Conservation (phyloP, 2,797 vertebrate genomes). For the Huso huso region DNA sequence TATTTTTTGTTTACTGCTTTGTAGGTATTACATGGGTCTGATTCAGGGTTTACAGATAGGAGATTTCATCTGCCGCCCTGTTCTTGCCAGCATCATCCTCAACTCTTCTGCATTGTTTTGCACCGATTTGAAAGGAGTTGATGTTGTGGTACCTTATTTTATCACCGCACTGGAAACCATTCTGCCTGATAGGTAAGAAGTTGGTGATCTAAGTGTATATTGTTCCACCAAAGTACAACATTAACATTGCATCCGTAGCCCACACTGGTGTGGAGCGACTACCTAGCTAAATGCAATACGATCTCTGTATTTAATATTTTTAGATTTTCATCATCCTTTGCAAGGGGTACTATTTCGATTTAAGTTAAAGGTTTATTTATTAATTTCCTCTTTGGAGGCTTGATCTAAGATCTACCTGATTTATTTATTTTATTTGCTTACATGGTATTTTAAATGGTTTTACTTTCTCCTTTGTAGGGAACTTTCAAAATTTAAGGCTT, state of each 20-base stretch:
- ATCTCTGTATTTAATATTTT: too few relatives aligned
- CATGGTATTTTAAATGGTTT: background rate
- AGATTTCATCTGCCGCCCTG: slow-evolving; percentile 74
- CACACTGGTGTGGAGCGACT: too few relatives aligned
- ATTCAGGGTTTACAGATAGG: slow-evolving; percentile 84
- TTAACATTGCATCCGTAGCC: too few relatives aligned
- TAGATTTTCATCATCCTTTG: too few relatives aligned
- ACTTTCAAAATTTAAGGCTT: slow-evolving; percentile 78
- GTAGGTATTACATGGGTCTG: slow-evolving; percentile 91
- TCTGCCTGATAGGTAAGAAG: slow-evolving; percentile 78
- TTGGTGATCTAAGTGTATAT: too few relatives aligned
- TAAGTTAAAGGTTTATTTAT: too few relatives aligned
- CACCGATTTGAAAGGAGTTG: slow-evolving; percentile 83
- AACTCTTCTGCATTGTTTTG: slow-evolving; percentile 87
- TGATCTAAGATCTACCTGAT: too few relatives aligned
- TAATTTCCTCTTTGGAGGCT: too few relatives aligned
- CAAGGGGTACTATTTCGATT: too few relatives aligned
- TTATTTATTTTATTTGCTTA: background rate
- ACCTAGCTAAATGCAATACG: too few relatives aligned
- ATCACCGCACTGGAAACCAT: slow-evolving; percentile 84
- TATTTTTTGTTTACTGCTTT: slow-evolving; percentile 40
- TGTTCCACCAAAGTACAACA: too few relatives aligned
- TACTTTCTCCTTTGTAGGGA: slow-evolving; percentile 61
- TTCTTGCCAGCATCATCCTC: slow-evolving; percentile 81
- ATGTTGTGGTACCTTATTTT: slow-evolving; percentile 82